These are phyloP conservation scores for Rhinatrema bivittatum DNA, from an alignment of 2,797 vertebrate species.

Conservation along the genomic window DNA sequence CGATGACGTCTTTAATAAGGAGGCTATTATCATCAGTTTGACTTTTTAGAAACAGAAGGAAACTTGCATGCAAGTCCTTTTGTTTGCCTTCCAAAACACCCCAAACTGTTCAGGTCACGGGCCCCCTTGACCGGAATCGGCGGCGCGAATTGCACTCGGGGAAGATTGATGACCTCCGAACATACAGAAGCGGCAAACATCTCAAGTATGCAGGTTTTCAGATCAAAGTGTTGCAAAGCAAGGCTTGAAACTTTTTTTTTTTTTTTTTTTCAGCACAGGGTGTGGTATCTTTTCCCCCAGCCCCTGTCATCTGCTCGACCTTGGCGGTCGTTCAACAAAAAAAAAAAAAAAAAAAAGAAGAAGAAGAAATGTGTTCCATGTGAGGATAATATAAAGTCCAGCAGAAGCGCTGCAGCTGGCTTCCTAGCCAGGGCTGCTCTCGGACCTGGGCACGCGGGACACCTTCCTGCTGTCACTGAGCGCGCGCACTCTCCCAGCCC, in stretches of 20 bases:
- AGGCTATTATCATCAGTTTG: neutral
- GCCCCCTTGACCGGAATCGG: too few relatives aligned
- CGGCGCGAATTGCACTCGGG: too few relatives aligned
- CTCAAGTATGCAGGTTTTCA: conserved; percentile 50
- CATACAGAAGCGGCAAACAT: conserved; percentile 41
- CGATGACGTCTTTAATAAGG: conserved; percentile 2
- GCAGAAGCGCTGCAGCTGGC: conserved; percentile 35
- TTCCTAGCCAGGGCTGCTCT: conserved; percentile 41
- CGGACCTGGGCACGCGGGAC: conserved; percentile 1
- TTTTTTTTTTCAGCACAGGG: neutral
- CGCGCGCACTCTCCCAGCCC: too few relatives aligned
- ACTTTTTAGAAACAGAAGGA: too few relatives aligned
- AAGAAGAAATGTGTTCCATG: conserved; percentile 58
- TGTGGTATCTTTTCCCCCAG: conserved; percentile 62
- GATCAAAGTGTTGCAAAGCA: conserved; percentile 47
- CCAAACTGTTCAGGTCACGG: too few relatives aligned
- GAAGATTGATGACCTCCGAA: too few relatives aligned
- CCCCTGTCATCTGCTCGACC: conserved; percentile 54
- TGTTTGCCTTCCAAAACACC: too few relatives aligned
- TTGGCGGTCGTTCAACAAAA: conserved; percentile 49
- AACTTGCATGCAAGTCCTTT: too few relatives aligned
- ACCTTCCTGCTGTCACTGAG: neutral
- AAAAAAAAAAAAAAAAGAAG: conserved; percentile 50
- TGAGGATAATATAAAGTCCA: conserved; percentile 55
- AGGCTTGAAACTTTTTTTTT: conserved; percentile 12